A percentile compares a stretch with the other conserved stretches of the same genome.
These are phyloP conservation scores for Nebria brevicollis DNA, from an alignment of 2,888 invertebrate genomes.

Conservation along the genomic window DNA sequence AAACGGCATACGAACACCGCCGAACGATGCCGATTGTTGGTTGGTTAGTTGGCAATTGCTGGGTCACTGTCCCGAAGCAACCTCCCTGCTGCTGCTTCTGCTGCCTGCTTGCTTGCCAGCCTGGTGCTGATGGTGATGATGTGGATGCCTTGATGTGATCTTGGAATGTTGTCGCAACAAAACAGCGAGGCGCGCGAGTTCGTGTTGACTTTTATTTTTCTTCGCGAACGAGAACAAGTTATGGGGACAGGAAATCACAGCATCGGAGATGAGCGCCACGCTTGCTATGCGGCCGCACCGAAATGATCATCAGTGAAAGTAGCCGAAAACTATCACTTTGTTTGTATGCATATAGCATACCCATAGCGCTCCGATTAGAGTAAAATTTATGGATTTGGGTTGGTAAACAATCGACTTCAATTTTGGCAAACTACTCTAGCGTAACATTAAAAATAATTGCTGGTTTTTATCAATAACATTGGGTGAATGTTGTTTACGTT, in stretches of 20 bases:
- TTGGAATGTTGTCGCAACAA: slow-evolving; percentile 27
- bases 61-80: slow-evolving; percentile 61
- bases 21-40: slow-evolving; percentile 50
- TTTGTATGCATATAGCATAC: not conserved
- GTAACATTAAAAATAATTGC: not conserved
- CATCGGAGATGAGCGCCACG: not conserved
- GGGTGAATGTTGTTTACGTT: not conserved
- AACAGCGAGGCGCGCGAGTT: not conserved
- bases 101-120: not conserved
- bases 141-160: slow-evolving; percentile 11
- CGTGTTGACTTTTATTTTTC: slow-evolving; percentile 36
- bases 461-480: not conserved
- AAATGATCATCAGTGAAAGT: not conserved
- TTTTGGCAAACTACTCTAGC: not conserved
- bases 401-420: not conserved
- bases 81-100: slow-evolving; percentile 22
- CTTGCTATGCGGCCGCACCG: not conserved
- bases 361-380: not conserved
- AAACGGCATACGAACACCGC: slow-evolving; percentile 56
- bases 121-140: slow-evolving; percentile 3
- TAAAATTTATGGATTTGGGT: not conserved
- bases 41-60: slow-evolving; percentile 51
- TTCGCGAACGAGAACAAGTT: slow-evolving; percentile 17
- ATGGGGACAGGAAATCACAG: slow-evolving; percentile 22
- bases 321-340: not conserved